Evolutionary conservation across 2,888 invertebrate genomes (phyloP), one percentile per base, ranked within the genome.

Genomic region (Mystacides longicornis): DNA sequence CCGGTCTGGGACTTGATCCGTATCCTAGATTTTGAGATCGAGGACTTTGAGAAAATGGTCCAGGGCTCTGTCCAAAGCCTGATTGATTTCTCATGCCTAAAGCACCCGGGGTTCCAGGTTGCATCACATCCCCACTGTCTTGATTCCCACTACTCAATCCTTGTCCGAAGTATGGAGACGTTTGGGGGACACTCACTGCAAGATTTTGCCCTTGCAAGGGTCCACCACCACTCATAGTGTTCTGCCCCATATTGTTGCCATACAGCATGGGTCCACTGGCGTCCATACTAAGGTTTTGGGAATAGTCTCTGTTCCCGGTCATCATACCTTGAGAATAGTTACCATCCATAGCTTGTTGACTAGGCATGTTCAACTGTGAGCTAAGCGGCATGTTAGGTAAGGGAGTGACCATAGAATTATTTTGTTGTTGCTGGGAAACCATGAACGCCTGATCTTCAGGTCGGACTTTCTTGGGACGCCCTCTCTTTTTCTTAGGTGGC

Each of bases 401-500:
- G 42, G 61, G 47, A 55, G 49, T 48, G 14, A 49, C 52, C 14
- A 54, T 18, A 16, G 60, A 52, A 3, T 52, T 33, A 2, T 58
- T 33, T 47, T 45, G 56, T 52, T 56, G 56, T 1, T 56, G 31
- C 47, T 51, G 31, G 23, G 51, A n/a, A 21, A 42, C 51, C 65
- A 74, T 49, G 57, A 77, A 67, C 63, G 76, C 77, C 67, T 80
- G 80, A 62, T 76, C 78, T 63, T 81, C 82, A 66, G 83, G 83
- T 49, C 82, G 79, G 60, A 90, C 84, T 73, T 93, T 93, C 73
- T 93, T 93, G 59, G 93, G 92, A 59, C 92, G 79, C 19, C 93
- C 92, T 22, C 93, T 75, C 68, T 93, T 92, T 72, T 93, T 93
- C 74, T 92, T 92, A 60, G 88, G 86, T 60, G 86, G 83, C 66